These are phyloP conservation scores for Odocoileus virginianus DNA, from an alignment of 2,113 vertebrate genomes.

Conservation along the genomic window DNA sequence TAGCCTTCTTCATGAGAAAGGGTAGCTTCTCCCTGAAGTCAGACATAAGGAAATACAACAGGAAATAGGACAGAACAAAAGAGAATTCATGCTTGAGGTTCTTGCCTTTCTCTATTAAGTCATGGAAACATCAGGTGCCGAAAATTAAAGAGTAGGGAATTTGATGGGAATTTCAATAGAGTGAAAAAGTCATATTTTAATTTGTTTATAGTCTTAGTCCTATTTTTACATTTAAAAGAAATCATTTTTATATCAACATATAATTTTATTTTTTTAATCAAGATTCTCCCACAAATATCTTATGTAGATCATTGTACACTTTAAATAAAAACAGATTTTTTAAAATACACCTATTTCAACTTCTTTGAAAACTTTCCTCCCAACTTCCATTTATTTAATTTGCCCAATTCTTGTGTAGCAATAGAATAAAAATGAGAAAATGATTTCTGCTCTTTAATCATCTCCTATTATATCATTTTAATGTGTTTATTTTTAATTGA, in stretches of 20 bases:
- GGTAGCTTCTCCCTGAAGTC: neutral
- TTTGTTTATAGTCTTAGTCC: neutral
- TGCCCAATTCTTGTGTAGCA: neutral
- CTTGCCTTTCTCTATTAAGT: neutral
- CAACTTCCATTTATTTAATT: neutral
- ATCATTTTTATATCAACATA: neutral
- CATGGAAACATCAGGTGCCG: neutral
- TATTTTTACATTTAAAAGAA: neutral
- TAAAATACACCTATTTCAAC: neutral
- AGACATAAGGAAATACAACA: neutral
- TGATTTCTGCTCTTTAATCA: neutral
- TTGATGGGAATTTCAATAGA: neutral
- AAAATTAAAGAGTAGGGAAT: neutral
- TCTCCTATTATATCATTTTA: neutral
- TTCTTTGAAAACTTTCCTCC: neutral
- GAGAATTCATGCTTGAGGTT: neutral
- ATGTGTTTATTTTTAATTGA: neutral
- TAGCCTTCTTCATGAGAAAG: neutral
- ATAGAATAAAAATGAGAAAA: neutral
- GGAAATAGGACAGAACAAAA: neutral
- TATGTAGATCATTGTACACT: neutral
- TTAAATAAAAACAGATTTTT: neutral
- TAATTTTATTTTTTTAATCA: neutral
- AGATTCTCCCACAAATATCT: neutral
- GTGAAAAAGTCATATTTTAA: neutral